These are phyloP conservation scores for Fragum sueziense DNA, from an alignment of 2,888 invertebrate genomes.

Conservation along the genomic window DNA sequence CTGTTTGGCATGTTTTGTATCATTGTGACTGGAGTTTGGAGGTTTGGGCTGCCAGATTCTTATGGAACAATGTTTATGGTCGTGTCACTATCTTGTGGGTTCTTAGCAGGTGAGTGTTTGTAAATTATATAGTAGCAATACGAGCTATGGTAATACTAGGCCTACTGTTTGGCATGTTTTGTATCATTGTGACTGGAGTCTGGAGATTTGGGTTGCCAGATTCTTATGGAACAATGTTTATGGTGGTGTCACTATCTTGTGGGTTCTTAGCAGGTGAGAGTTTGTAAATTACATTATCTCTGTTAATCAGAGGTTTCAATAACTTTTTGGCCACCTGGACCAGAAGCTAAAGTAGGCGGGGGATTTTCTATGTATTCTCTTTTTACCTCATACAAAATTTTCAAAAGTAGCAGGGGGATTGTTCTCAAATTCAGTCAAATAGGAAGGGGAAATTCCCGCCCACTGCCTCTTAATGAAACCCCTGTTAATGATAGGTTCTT, in stretches of 20 bases:
- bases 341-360: too few species aligned
- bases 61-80: conserved; percentile 37
- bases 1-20: conserved; percentile 50
- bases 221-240: conserved; percentile 28
- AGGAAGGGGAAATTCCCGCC: too few species aligned
- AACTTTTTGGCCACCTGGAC: too few species aligned
- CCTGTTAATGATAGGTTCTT: too few species aligned
- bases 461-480: too few species aligned
- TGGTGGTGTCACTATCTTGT: conserved; percentile 38
- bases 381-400: too few species aligned
- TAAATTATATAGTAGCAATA: too few species aligned
- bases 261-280: conserved; percentile 52
- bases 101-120: conserved; percentile 43
- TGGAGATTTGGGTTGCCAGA: conserved; percentile 48
- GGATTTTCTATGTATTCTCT: too few species aligned
- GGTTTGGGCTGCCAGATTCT: conserved; percentile 39
- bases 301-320: too few species aligned
- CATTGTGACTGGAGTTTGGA: conserved; percentile 54
- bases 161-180: conserved; percentile 42
- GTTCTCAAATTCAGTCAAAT: too few species aligned
- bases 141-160: conserved; percentile 50
- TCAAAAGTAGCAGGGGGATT: too few species aligned
- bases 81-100: conserved; percentile 41
- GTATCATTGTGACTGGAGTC: conserved; percentile 54
- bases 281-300: too few species aligned